Evolutionary conservation across 2,888 invertebrate species (phyloP).

Genomic region (Schizaphis graminum): DNA sequence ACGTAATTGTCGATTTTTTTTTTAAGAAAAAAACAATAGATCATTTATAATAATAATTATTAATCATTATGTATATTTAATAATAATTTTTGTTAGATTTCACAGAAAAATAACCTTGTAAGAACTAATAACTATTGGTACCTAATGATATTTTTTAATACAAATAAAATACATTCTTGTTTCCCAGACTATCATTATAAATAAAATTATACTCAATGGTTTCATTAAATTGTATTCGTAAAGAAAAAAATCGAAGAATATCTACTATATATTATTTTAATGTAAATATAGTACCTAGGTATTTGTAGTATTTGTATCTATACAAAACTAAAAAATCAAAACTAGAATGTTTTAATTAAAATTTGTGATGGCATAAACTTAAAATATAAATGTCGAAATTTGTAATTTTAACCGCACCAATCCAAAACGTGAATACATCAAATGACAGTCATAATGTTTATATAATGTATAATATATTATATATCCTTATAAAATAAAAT

Average conservation of each 20-base stretch:
- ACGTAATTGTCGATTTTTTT: not conserved
- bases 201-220: not conserved
- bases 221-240: not conserved
- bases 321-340: not conserved
- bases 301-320: not conserved
- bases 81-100: not conserved
- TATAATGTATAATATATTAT: not conserved
- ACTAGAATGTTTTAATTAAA: not conserved
- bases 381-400: not conserved
- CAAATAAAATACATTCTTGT: not conserved
- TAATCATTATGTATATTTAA: not conserved
- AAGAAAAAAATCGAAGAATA: not conserved
- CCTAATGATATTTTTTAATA: not conserved
- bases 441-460: not conserved
- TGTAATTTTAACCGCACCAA: not conserved
- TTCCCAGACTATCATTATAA: not conserved
- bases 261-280: not conserved
- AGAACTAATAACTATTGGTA: not conserved
- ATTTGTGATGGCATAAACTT: not conserved
- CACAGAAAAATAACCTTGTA: not conserved
- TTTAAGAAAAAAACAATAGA: not conserved
- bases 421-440: not conserved
- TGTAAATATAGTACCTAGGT: not conserved
- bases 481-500: not conserved
- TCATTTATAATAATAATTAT: not conserved